These are phyloP conservation scores for Elegia similella DNA, from an alignment of 2,888 invertebrate species.

Conservation along the genomic window DNA sequence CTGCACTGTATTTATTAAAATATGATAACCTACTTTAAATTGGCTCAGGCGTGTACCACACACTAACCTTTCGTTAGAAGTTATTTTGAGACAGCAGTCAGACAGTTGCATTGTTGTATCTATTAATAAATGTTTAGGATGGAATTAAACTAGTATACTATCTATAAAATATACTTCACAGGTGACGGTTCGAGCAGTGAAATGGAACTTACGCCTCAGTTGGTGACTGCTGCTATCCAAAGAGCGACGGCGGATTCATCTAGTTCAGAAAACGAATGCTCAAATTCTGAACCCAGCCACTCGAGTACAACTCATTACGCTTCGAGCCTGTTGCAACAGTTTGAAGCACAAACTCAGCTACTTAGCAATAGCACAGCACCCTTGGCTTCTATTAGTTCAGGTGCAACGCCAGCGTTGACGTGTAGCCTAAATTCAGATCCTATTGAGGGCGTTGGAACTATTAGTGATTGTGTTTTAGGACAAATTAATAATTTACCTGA, in stretches of 20 bases:
- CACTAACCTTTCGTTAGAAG: not conserved
- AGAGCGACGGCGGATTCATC: slow-evolving; percentile 85
- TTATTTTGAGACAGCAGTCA: not conserved
- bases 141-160: not conserved
- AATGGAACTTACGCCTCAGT: slow-evolving; percentile 87
- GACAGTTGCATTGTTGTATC: not conserved
- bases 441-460: slow-evolving; percentile 59
- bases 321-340: slow-evolving; percentile 89
- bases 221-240: slow-evolving; percentile 89
- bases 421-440: slow-evolving; percentile 50
- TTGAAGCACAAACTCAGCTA: slow-evolving; percentile 89
- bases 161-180: slow-evolving; percentile 38
- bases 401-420: slow-evolving; percentile 45
- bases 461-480: slow-evolving; percentile 66
- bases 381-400: slow-evolving; percentile 52
- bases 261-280: slow-evolving; percentile 87
- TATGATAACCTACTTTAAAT: not conserved
- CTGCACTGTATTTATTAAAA: not conserved
- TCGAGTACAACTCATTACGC: slow-evolving; percentile 84
- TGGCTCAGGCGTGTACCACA: not conserved
- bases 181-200: slow-evolving; percentile 86
- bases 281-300: slow-evolving; percentile 76
- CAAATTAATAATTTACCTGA: slow-evolving; percentile 64
- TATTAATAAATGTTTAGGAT: not conserved
- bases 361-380: slow-evolving; percentile 80